phyloP scores from a whole-genome alignment of 2,797 vertebrate genomes.

The Sparus aurata region DNA sequence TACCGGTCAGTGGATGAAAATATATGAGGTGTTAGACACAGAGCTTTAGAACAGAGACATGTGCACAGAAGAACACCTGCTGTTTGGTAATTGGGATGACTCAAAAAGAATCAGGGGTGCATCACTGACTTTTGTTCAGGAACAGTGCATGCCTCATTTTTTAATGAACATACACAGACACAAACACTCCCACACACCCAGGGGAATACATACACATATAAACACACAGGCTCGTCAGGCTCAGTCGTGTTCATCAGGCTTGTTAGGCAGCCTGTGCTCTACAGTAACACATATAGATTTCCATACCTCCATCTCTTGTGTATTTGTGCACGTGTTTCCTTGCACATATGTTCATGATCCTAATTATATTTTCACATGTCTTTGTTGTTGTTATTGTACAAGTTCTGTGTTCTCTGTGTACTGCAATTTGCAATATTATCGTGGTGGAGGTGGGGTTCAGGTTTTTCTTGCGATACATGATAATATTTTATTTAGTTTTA shows the following conservation, averaged over 20 bases:
- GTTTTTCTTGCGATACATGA: too few relatives aligned
- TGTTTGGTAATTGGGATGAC: constrained; percentile 37
- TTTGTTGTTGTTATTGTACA: background rate
- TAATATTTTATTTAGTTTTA: too few relatives aligned
- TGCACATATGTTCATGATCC: background rate
- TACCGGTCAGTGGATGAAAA: constrained; percentile 4
- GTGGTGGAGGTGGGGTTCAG: too few relatives aligned
- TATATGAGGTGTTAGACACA: background rate
- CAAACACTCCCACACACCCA: background rate
- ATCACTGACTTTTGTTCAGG: constrained; percentile 15
- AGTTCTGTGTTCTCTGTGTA: background rate
- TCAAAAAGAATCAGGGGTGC: background rate
- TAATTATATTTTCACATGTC: background rate
- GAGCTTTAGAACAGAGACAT: constrained; percentile 5
- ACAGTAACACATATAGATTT: background rate
- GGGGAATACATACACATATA: constrained; percentile 1
- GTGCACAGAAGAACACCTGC: constrained; percentile 7
- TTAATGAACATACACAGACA: constrained; percentile 37
- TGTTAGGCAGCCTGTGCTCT: constrained; percentile 2
- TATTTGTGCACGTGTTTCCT: background rate
- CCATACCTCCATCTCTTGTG: background rate
- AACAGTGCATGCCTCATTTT: constrained; percentile 8
- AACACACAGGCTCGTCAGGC: constrained; percentile 8
- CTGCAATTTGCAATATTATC: too few relatives aligned
- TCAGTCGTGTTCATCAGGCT: background rate